phyloP scores from a whole-genome alignment of 2,888 invertebrate genomes.

The Amblyjoppa proteus region DNA sequence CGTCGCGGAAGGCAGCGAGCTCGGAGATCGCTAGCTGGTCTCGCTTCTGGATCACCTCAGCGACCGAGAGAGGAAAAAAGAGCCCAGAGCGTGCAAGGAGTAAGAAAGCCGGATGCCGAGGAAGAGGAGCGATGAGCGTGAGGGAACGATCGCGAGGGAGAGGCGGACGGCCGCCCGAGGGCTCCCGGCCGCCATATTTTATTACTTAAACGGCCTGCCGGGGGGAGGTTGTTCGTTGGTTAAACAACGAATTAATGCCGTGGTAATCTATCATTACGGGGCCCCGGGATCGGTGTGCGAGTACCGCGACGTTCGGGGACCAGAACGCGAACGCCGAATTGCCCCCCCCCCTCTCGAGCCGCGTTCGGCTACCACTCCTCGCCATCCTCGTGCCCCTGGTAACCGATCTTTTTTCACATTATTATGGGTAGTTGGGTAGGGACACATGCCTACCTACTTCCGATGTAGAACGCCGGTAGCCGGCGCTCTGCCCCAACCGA shows the following conservation, averaged over 20 bases:
- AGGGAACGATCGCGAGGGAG: conserved; percentile 64
- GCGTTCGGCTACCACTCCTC: conserved; percentile 49
- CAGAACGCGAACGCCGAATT: conserved; percentile 26
- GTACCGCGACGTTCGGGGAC: conserved; percentile 49
- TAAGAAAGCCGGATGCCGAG: conserved; percentile 48
- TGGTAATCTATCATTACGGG: conserved; percentile 79
- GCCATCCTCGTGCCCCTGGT: conserved; percentile 51
- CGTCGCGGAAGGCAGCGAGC: conserved; percentile 19
- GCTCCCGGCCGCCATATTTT: conserved; percentile 78
- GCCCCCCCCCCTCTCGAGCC: conserved; percentile 41
- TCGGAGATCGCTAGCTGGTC: conserved; percentile 30
- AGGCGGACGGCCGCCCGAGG: conserved; percentile 39
- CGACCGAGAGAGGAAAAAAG: neutral
- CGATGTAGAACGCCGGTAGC: conserved; percentile 42
- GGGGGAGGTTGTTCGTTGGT: conserved; percentile 79
- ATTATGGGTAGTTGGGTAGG: conserved; percentile 36
- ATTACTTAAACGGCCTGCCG: conserved; percentile 80
- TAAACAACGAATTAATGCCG: conserved; percentile 81
- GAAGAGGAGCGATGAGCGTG: conserved; percentile 54
- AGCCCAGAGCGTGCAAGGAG: conserved; percentile 32
- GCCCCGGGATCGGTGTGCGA: conserved; percentile 68
- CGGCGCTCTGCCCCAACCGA: neutral
- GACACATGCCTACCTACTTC: conserved; percentile 60
- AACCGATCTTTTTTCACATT: conserved; percentile 14
- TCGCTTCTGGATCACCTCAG: conserved; percentile 20